A percentile compares a stretch with the other conserved stretches of the same genome.
phyloP scores from a whole-genome alignment of 2,113 vertebrate species.

The Sinocyclocheilus maitianheensis region DNA sequence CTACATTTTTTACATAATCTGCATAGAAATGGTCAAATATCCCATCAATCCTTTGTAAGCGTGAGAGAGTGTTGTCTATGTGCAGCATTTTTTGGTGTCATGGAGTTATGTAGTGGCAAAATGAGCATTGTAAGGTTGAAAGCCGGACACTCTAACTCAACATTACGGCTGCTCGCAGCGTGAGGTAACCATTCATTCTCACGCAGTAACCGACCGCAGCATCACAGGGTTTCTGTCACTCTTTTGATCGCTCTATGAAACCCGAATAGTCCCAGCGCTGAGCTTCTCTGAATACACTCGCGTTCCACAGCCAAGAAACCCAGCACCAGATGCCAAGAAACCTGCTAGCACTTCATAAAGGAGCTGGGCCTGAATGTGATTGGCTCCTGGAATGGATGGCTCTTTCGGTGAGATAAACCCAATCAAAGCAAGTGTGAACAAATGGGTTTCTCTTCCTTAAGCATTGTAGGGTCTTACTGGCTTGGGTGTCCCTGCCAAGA shows the following conservation, averaged over 20 bases:
- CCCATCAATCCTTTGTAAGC: neutral
- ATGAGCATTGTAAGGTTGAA: neutral
- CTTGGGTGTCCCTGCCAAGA: slow-evolving; percentile 35
- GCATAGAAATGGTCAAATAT: neutral
- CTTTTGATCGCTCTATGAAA: slow-evolving; percentile 70
- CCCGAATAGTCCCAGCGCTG: slow-evolving; percentile 63
- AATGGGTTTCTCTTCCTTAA: slow-evolving; percentile 57
- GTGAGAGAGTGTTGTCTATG: neutral
- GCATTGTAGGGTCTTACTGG: slow-evolving; percentile 35
- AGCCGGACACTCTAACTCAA: neutral
- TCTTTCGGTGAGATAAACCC: slow-evolving; percentile 62
- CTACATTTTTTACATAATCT: neutral
- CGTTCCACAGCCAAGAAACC: slow-evolving; percentile 61
- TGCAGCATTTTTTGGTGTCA: slow-evolving; percentile 2
- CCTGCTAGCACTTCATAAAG: slow-evolving; percentile 52
- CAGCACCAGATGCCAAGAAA: slow-evolving; percentile 59
- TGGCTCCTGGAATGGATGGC: slow-evolving; percentile 49
- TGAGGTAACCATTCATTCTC: slow-evolving; percentile 6
- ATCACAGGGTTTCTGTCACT: slow-evolving; percentile 59
- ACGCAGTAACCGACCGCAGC: neutral
- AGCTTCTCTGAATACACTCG: slow-evolving; percentile 60
- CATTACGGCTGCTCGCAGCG: neutral
- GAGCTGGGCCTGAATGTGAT: slow-evolving; percentile 53
- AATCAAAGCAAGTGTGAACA: slow-evolving; percentile 49
- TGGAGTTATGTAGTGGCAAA: neutral